Evolutionary conservation across 1,140 invertebrate species (phyloP), one percentile per base, ranked within the genome.

Genomic region (Macrosteles quadrilineatus): DNA sequence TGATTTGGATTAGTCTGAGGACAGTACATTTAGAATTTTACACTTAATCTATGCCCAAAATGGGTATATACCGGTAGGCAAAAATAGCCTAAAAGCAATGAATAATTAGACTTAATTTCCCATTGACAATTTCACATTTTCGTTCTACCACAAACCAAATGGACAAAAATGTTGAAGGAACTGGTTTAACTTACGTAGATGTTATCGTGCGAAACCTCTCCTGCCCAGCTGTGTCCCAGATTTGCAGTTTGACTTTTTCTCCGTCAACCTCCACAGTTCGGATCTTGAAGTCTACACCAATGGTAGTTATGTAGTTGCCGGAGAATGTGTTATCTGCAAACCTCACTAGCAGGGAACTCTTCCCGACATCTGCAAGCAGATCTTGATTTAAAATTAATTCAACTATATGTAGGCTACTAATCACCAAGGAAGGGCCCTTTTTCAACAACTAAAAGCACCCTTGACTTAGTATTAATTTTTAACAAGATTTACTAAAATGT

Each of bases 211-310:
- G 84, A 81, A 98, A 98, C 77, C 97, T 84, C 81, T 98, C 96
- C 80, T 94, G 93, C 9, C 93, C 94, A 59, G 94, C 93, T 30
- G 94, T 96, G 80, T 98, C 96, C 97, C 97, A 99, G 77, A 99
- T 99, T 84, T 99, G 98, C 72, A 99, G 84, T 82, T 99, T 99
- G 0, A 99, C 96, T 77, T 93, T 89, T 82, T 97, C 90, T 59
- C 96, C 97, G 78, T 96, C 91, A 74, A 99, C 89, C 76, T 93
- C 91, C 73, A 99, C 90, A 71, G 97, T 99, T 78, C 96, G 87
- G 77, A 99, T 99, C 88, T 99, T 99, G 82, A 99, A 99, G 85
- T 99, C 98, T 32, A 99, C 98, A 67, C 98, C 98, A 82, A 99
- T 99, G 29, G 98, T 99, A 43, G 97, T 99, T 78, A 99, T 99